Evolutionary conservation across 2,888 invertebrate species (phyloP), one percentile per base, ranked within the genome.

Genomic region (Euphydryas editha): DNA sequence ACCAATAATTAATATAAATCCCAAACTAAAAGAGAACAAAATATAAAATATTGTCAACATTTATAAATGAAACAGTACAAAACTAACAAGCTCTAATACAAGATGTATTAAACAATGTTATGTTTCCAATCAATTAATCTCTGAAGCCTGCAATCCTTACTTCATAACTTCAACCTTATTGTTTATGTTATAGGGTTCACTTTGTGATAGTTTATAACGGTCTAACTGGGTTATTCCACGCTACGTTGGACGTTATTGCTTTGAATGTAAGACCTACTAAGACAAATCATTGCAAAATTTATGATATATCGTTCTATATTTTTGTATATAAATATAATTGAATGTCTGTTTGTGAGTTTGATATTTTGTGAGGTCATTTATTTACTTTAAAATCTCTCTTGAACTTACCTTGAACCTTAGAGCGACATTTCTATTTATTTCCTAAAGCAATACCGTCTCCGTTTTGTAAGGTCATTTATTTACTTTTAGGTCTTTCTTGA

Each of bases 121-220:
- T 56, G 62, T 62, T 62, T 62, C 62, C 20, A 56, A 46, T 21
- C 56, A 47, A 62, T 62, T 57, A 20, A 20, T n/a, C 42, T 42
- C 15, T n/a, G 21, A 37, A 21, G 42, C 20, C 18, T 7, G 36
- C 20, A 20, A 57, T 57, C 42, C 21, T 21, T 20, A 57, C 11
- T n/a, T 11, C 15, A 42, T 42, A 0, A 1, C 21, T 57, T 57
- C 15, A 42, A 57, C 57, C n/a, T 42, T 57, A 57, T 42, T 10
- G 11, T 1, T n/a, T 10, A 8, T 5, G 36, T 0, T 2, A 54
- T 54, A 54, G 54, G 17, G 30, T 7, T 36, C 10, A 30, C 7
- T n/a, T 30, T n/a, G 54, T n/a, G n/a, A 24, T 8, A 6, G 21
- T 5, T 8, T 51, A 5, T 24, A 2, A 17, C 10, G 47, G 18